A percentile compares a stretch with the other conserved stretches of the same genome.
phyloP scores from a whole-genome alignment of 2,113 vertebrate genomes.

The Craseonycteris thonglongyai region DNA sequence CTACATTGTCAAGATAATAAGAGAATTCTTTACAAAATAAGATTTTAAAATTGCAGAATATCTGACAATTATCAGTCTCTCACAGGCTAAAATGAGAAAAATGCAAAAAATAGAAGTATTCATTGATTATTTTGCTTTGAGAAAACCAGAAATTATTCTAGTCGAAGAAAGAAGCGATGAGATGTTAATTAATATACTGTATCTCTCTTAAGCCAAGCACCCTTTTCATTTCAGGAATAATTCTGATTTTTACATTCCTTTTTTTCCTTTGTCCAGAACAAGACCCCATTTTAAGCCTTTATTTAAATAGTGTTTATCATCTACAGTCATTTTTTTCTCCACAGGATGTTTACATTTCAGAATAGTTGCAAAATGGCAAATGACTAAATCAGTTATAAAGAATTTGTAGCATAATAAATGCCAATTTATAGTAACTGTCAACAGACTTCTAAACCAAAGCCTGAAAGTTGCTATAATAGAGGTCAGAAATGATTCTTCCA shows the following conservation, averaged over 20 bases:
- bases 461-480: conserved; percentile 17
- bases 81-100: conserved; percentile 43
- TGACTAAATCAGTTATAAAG: conserved; percentile 46
- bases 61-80: conserved; percentile 26
- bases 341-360: conserved; percentile 15
- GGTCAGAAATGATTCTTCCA: conserved; percentile 37
- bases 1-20: conserved; percentile 18
- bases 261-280: neutral
- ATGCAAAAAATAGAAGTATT: conserved; percentile 17
- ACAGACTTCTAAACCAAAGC: neutral
- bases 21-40: conserved; percentile 49
- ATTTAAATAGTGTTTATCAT: conserved; percentile 37
- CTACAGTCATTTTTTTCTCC: conserved; percentile 5
- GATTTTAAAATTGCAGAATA: conserved; percentile 28
- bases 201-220: conserved; percentile 21
- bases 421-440: conserved; percentile 26
- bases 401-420: conserved; percentile 2
- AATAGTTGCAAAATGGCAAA: conserved; percentile 58
- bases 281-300: conserved; percentile 48
- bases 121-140: conserved; percentile 19
- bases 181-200: neutral
- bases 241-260: conserved; percentile 34
- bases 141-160: conserved; percentile 40
- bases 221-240: neutral
- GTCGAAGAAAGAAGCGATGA: conserved; percentile 42